Evolutionary conservation across 2,888 invertebrate species (phyloP).

Genomic region (Apodemia zela): DNA sequence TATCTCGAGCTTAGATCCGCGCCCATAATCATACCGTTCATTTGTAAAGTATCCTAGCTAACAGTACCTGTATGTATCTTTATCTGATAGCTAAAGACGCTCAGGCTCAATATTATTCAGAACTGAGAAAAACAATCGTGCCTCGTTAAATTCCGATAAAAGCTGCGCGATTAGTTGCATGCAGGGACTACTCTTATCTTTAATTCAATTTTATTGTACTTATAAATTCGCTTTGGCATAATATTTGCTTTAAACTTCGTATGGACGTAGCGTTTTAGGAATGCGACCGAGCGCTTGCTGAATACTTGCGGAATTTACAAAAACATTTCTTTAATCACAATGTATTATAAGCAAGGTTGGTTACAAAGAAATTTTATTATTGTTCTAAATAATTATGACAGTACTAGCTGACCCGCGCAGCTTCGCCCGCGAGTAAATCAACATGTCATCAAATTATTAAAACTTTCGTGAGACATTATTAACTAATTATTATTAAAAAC

Average conservation of each 20-base stretch:
- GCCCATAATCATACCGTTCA: conserved; percentile 76
- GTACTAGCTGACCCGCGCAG: too few relatives aligned
- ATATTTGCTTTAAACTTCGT: conserved; percentile 26
- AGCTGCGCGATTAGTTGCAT: conserved; percentile 62
- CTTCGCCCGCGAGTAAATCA: too few relatives aligned
- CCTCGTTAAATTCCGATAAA: conserved; percentile 75
- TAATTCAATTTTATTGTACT: conserved; percentile 36
- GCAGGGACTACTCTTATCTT: conserved; percentile 41
- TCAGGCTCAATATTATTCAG: conserved; percentile 77
- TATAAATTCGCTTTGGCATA: conserved; percentile 31
- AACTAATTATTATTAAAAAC: too few relatives aligned
- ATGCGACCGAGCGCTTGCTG: conserved; percentile 18
- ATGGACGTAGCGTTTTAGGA: conserved; percentile 20
- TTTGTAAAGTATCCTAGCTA: conserved; percentile 69
- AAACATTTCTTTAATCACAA: neutral
- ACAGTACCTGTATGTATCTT: conserved; percentile 75
- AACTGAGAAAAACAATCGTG: conserved; percentile 79
- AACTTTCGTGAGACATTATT: too few relatives aligned
- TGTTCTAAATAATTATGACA: too few relatives aligned
- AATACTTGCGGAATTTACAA: conserved; percentile 1
- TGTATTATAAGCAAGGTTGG: neutral
- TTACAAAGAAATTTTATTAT: too few relatives aligned
- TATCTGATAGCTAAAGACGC: conserved; percentile 68
- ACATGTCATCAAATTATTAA: too few relatives aligned
- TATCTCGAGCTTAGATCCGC: conserved; percentile 74